These are phyloP conservation scores for Polietes domitor DNA, from an alignment of 2,888 invertebrate species.

Conservation along the genomic window DNA sequence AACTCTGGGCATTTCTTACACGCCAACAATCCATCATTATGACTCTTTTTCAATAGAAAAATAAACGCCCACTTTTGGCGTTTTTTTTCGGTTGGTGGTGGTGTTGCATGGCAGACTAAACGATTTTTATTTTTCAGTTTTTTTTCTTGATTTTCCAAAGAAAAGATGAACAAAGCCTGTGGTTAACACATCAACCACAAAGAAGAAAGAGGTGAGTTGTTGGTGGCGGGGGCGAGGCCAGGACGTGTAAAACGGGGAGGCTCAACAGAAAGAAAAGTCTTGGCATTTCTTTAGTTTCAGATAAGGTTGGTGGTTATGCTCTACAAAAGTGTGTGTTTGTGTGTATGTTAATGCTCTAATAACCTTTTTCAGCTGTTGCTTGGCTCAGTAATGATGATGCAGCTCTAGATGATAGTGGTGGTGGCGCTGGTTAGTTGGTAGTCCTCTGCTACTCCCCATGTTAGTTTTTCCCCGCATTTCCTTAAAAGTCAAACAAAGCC, in stretches of 20 bases:
- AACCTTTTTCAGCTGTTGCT: conserved; percentile 48
- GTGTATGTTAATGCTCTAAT: conserved; percentile 61
- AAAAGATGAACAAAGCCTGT: conserved; percentile 34
- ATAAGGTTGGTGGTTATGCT: background rate
- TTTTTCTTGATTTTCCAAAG: too few relatives aligned
- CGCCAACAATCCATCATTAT: conserved; percentile 67
- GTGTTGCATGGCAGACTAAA: conserved; percentile 35
- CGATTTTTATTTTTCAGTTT: conserved; percentile 42
- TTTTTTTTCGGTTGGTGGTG: conserved; percentile 1
- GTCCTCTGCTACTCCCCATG: conserved; percentile 18
- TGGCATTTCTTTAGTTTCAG: background rate
- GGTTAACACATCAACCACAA: background rate
- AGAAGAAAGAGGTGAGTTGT: background rate
- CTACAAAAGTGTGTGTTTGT: background rate
- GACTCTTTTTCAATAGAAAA: conserved; percentile 66
- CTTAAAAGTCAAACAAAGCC: conserved; percentile 38
- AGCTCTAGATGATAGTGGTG: background rate
- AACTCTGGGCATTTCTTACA: conserved; percentile 40
- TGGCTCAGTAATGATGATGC: background rate
- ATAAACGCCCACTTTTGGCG: conserved; percentile 61
- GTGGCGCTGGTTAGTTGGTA: background rate
- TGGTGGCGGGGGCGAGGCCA: background rate
- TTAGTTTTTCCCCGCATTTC: conserved; percentile 60
- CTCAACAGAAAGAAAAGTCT: conserved; percentile 21
- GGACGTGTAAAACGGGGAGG: background rate